Base-by-base conservation (phyloP, 2,888 invertebrate species). In the Micropterix aruncella region DNA sequence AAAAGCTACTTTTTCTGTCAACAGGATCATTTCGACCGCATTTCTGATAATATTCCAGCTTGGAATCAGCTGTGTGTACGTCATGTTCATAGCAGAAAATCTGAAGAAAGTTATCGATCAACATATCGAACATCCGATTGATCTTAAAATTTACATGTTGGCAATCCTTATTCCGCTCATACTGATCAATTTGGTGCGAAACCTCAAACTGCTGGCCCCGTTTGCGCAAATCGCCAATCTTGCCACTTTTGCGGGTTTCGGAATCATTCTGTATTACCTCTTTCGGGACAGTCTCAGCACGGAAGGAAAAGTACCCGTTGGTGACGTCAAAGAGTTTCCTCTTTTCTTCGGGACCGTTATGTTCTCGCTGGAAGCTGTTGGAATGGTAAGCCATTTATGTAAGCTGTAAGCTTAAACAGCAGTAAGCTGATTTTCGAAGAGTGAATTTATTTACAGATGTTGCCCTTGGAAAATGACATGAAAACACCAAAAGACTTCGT, bases 41-140 rank as follows among this genome's bases (percentile, higher is more conserved):
- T 88, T 88, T 56, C 69, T 88, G 2, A 60, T 94, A 50, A 73
- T 92, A 44, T 96, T 95, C 55, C 96, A 97, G 64, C 73, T 96
- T 54, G 97, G 97, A 40, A 91, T 92, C 41, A 95, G 96, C 61
- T 94, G 94, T 61, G 94, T 96, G 2, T 97, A 97, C 63, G 84
- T 92, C 17, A 88, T 96, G 1, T 97, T 96, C 61, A 88, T 96
- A 41, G 80, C 93, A 0, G 80, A 81, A 47, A 94, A 91, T 62
- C 73, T 94, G 12, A 73, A 83, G 57, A 70, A 65, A 52, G 83
- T 88, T 7, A 62, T 74, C 12, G 70, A 70, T 37, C 62, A 71
- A 16, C 73, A 80, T 53, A 56, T 61, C 2, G 58, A 72, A 1
- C 55, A 66, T 1, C 57, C 62, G 2, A 60, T 79, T 3, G 70